Percentiles rank a stretch among this genome's conserved stretches.
Evolutionary conservation across 1,140 invertebrate genomes (phyloP).

Genomic region (Drosophila kepulauana): DNA sequence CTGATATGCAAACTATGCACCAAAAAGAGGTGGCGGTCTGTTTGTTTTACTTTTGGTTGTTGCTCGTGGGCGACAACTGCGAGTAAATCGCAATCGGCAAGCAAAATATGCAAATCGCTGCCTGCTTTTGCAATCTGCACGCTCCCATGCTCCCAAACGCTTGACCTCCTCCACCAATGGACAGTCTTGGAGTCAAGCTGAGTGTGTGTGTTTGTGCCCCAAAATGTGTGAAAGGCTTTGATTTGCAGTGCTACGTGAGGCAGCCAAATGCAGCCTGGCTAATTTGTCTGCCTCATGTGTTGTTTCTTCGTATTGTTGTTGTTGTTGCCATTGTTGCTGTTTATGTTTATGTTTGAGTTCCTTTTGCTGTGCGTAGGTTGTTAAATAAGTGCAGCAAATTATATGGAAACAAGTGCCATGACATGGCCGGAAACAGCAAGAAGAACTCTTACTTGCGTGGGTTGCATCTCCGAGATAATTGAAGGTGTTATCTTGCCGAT

Average conservation of each 20-base stretch:
- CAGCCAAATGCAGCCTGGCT: conserved; percentile 45
- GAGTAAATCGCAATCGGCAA: conserved; percentile 50
- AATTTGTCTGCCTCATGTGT: conserved; percentile 61
- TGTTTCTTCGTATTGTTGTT: conserved; percentile 7
- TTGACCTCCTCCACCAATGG: conserved; percentile 65
- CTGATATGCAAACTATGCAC: conserved; percentile 42
- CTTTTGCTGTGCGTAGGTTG: conserved; percentile 62
- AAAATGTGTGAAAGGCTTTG: conserved; percentile 46
- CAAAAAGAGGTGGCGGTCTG: conserved; percentile 43
- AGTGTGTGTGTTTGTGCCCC: conserved; percentile 17
- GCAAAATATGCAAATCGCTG: conserved; percentile 66
- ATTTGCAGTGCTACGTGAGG: conserved; percentile 31
- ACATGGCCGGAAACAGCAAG: conserved; percentile 62
- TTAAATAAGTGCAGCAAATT: conserved; percentile 81
- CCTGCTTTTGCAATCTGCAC: conserved; percentile 65
- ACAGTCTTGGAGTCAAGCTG: not conserved
- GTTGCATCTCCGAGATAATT: conserved; percentile 37
- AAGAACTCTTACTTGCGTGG: conserved; percentile 56
- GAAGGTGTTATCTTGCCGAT: conserved; percentile 37
- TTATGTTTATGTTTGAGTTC: not conserved
- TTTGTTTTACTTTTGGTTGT: conserved; percentile 1
- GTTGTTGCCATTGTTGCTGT: conserved; percentile 22
- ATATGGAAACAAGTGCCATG: conserved; percentile 75
- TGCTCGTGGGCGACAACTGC: conserved; percentile 43
- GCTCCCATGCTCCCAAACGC: conserved; percentile 64